Conservation (phyloP, 92 coral and sea anemone genomes). For the Actinernus sp. region DNA sequence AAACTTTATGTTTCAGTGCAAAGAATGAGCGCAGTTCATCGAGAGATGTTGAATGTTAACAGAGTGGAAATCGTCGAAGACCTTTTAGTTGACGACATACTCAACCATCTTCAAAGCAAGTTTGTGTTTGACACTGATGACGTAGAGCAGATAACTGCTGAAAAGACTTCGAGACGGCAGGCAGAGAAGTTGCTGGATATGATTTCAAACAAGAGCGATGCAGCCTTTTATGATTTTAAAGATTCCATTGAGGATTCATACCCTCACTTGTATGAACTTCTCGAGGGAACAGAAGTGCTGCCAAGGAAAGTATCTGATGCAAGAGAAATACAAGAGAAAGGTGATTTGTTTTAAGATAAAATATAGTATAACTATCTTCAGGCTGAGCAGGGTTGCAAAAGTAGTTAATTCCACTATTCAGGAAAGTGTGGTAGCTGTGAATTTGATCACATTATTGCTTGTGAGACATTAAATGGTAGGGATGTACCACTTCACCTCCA, state of each 20-base stretch:
- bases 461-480: too few species aligned
- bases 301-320: conserved; percentile 72
- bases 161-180: conserved; percentile 73
- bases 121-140: conserved; percentile 89
- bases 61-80: conserved; percentile 91
- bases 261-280: conserved; percentile 85
- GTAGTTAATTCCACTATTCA: too few species aligned
- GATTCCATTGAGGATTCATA: conserved; percentile 78
- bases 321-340: conserved; percentile 73
- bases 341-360: too few species aligned
- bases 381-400: too few species aligned
- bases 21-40: conserved; percentile 68
- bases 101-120: conserved; percentile 73
- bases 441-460: too few species aligned
- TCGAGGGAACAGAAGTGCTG: conserved; percentile 38
- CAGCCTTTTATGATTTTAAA: conserved; percentile 83
- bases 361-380: too few species aligned
- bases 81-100: conserved; percentile 84
- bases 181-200: conserved; percentile 91
- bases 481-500: too few species aligned
- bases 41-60: conserved; percentile 51
- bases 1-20: conserved; percentile 28
- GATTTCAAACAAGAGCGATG: conserved; percentile 78
- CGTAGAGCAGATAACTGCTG: conserved; percentile 79
- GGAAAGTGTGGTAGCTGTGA: too few species aligned